Conservation (phyloP, 2,797 vertebrate genomes). For the Chrysocyon brachyurus region DNA sequence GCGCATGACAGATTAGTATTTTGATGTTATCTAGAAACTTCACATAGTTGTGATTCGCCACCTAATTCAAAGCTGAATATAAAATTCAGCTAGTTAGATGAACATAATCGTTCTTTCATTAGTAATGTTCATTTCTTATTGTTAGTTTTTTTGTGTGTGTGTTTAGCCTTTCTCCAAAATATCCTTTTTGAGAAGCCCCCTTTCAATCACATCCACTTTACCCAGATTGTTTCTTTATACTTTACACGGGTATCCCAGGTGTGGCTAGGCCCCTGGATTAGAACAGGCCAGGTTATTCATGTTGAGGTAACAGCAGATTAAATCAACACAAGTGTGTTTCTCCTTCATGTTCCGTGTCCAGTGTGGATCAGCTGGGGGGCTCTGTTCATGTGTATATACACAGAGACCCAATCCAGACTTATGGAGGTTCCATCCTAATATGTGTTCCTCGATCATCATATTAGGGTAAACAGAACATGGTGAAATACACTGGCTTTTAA, state of each 20-base stretch:
- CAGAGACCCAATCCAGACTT: not conserved
- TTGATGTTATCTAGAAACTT: slow-evolving; percentile 20
- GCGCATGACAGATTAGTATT: not conserved
- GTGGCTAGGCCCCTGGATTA: not conserved
- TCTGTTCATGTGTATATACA: not conserved
- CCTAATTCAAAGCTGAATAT: not conserved
- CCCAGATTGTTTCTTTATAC: not conserved
- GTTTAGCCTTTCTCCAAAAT: not conserved
- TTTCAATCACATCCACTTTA: not conserved
- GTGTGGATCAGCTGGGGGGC: too few relatives aligned
- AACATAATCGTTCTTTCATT: not conserved
- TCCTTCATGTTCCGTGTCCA: not conserved
- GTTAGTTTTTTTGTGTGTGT: not conserved
- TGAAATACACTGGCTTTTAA: not conserved
- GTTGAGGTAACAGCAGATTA: not conserved
- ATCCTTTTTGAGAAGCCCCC: slow-evolving; percentile 28
- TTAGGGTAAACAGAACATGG: not conserved
- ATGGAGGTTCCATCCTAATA: not conserved
- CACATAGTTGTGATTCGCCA: not conserved
- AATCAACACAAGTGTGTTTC: not conserved
- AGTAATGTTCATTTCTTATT: slow-evolving; percentile 2
- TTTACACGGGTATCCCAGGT: not conserved
- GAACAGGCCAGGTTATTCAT: not conserved
- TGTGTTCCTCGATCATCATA: too few relatives aligned
- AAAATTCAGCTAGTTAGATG: not conserved